Base-by-base conservation (phyloP, 2,888 invertebrate genomes). In the Eupithecia centaureata region DNA sequence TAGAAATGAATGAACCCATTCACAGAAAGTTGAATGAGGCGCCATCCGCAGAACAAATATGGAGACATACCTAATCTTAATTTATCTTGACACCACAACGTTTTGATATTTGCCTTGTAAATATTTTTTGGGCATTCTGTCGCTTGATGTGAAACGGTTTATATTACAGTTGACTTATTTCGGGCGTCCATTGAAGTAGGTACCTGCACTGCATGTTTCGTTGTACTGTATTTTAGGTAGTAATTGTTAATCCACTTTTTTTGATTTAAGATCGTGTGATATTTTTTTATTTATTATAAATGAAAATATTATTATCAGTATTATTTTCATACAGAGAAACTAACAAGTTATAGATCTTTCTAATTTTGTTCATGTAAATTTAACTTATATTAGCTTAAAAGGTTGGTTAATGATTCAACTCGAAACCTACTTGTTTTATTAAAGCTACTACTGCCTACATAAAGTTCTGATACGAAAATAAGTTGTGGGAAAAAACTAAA, bases 11-110 rank as follows among this genome's bases (percentile, higher is more conserved):
- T 81, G 80, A 80, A 77, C 76, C 79, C 80, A 79, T 80, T 82
- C 71, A 74, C 38, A 38, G 30, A 61, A 47, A 62, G 65, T 18
- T 81, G 79, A 79, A 76, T 77, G 79, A 77, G 77, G 73, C 76
- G 73, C 79, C 80, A 82, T 79, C 80, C 73, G 78, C 78, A 77
- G 76, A 77, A 76, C 78, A 85, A 85, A 84, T 85, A 85, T 82
- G 80, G 76, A 77, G 79, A 78, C 76, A 76, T 74, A 71, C 67
- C 74, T 76, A 79, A 79, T 82, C 81, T 81, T 71, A 74, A 70
- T 69, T 67, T 76, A 76, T 74, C 73, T 72, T 67, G 74, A 59
- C 70, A 76, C 74, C 70, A 62, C 71, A 68, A 69, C 70, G 67
- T 74, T 78, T 83, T 84, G 82, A 77, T 83, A 81, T 73, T 82